These are phyloP conservation scores for Zosterops lateralis DNA, from an alignment of 2,113 vertebrate genomes.

Conservation along the genomic window DNA sequence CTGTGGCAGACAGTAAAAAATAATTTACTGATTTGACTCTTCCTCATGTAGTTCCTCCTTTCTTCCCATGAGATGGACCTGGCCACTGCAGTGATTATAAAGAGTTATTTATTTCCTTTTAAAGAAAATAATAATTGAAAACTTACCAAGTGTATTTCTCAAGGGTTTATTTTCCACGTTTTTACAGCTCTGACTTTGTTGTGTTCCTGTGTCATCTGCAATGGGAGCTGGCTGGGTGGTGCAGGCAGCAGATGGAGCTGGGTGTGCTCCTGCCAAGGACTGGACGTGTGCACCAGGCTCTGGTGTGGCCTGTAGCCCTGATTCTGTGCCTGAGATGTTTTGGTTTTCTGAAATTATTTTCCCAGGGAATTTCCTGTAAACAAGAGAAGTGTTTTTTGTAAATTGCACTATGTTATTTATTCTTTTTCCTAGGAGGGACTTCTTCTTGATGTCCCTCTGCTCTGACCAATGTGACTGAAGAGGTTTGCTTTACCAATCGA, in stretches of 20 bases:
- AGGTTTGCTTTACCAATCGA: too few relatives aligned
- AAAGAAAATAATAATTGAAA: background rate
- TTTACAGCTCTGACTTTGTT: background rate
- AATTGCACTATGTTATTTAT: too few relatives aligned
- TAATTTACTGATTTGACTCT: background rate
- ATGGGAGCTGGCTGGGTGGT: constrained; percentile 22
- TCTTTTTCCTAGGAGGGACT: too few relatives aligned
- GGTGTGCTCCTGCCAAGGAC: constrained; percentile 33
- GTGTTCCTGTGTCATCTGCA: constrained; percentile 9
- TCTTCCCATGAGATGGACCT: background rate
- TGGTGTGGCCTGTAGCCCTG: background rate
- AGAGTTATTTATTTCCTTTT: background rate
- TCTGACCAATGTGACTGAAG: too few relatives aligned
- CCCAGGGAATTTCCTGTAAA: too few relatives aligned
- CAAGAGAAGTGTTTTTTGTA: too few relatives aligned
- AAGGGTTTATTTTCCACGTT: background rate
- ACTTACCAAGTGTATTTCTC: background rate
- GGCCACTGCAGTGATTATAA: background rate
- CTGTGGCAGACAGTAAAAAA: background rate
- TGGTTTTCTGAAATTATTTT: too few relatives aligned
- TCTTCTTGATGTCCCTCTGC: too few relatives aligned
- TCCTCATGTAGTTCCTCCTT: background rate
- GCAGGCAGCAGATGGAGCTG: constrained; percentile 63
- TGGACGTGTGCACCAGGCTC: background rate
- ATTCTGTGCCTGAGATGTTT: too few relatives aligned